Evolutionary conservation across 2,113 vertebrate species (phyloP).

Genomic region (Etheostoma cragini): DNA sequence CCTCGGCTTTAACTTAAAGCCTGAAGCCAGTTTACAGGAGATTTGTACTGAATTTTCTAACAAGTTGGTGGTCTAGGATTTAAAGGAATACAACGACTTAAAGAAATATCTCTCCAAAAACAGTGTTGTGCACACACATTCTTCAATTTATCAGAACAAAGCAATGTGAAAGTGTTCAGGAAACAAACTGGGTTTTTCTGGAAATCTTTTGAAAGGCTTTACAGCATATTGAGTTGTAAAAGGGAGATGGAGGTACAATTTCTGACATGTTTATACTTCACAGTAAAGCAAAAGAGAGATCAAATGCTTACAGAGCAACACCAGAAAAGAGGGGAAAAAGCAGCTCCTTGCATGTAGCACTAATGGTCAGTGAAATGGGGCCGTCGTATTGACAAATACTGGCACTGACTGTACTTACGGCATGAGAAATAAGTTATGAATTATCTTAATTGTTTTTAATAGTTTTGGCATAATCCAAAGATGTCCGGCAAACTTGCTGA

Average conservation of each 20-base stretch:
- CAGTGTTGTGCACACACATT: too few species aligned
- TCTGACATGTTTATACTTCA: background rate
- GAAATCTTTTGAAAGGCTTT: background rate
- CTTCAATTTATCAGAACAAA: background rate
- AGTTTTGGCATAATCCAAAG: background rate
- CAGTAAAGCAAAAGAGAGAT: background rate
- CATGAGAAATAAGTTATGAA: background rate
- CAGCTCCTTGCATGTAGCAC: slow-evolving; percentile 11
- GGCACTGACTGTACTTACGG: background rate
- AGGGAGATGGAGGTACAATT: background rate
- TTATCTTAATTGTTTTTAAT: background rate
- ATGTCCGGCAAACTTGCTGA: background rate
- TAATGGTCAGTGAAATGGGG: background rate
- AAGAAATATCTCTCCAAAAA: slow-evolving; percentile 8
- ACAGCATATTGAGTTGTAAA: background rate
- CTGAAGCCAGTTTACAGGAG: slow-evolving; percentile 15
- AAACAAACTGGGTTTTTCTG: background rate
- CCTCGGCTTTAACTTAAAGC: slow-evolving; percentile 48
- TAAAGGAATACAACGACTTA: slow-evolving; percentile 54
- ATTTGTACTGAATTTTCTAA: background rate
- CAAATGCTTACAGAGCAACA: slow-evolving; percentile 1
- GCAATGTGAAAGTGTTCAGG: background rate
- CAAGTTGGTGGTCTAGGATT: slow-evolving; percentile 4
- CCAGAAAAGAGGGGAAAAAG: background rate
- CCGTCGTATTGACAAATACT: slow-evolving; percentile 2